Evolutionary conservation across 2,797 vertebrate genomes (phyloP).

Genomic region (Sebastes steindachneri): DNA sequence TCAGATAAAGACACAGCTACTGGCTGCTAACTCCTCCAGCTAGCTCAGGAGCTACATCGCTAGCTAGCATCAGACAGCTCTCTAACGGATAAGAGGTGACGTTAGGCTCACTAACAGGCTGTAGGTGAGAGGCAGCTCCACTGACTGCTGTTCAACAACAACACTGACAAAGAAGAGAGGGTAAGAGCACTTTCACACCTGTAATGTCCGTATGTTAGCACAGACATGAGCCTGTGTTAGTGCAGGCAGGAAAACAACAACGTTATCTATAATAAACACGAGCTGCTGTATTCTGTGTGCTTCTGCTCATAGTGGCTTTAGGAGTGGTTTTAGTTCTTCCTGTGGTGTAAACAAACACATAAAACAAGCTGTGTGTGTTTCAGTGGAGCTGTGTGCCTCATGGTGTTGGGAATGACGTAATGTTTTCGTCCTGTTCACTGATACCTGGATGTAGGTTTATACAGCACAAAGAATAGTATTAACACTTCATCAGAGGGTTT

Average conservation of each 20-base stretch:
- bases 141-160: neutral
- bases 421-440: constrained; percentile 32
- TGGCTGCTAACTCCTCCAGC: neutral
- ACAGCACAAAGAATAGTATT: neutral
- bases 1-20: neutral
- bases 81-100: neutral
- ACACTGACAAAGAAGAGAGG: constrained; percentile 1
- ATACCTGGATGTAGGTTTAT: constrained; percentile 4
- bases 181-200: constrained; percentile 28
- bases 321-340: neutral
- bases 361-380: neutral
- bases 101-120: neutral
- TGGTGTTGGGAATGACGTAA: constrained; percentile 57
- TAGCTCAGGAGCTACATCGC: constrained; percentile 33
- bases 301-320: neutral
- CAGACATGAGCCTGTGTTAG: neutral
- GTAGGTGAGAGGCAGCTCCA: neutral
- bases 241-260: neutral
- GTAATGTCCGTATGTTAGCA: neutral
- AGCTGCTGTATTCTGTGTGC: neutral
- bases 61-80: constrained; percentile 32
- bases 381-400: neutral
- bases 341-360: neutral
- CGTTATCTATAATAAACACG: neutral
- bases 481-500: neutral